Conservation (phyloP, 53 echinoderm and acorn worm species). For the Mesocentrotus franciscanus region DNA sequence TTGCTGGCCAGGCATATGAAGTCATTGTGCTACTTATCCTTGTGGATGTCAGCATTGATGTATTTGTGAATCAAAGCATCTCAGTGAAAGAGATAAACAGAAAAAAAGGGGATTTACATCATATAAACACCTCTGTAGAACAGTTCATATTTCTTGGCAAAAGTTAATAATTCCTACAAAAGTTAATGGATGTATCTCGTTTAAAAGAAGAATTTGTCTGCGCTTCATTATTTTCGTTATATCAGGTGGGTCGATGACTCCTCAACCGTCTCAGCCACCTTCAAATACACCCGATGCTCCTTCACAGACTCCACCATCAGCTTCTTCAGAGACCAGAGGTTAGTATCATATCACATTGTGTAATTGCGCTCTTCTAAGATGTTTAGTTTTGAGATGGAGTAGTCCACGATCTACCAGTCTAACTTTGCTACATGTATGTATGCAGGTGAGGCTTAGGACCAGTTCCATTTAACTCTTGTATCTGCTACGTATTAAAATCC, state of each 20-base stretch:
- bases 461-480: too few relatives aligned
- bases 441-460: too few relatives aligned
- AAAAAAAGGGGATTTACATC: too few relatives aligned
- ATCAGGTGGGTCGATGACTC: conserved; percentile 92
- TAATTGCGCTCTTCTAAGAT: neutral
- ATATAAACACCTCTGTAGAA: neutral
- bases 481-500: too few relatives aligned
- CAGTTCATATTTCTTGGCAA: neutral
- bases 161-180: neutral
- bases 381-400: too few relatives aligned
- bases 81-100: too few relatives aligned
- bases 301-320: conserved; percentile 59
- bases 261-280: conserved; percentile 88
- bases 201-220: neutral
- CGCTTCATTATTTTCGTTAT: neutral
- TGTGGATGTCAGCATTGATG: too few relatives aligned
- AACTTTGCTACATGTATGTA: too few relatives aligned
- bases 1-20: too few relatives aligned
- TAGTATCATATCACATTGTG: neutral
- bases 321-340: conserved; percentile 76
- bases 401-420: neutral
- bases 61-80: too few relatives aligned
- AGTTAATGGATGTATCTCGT: neutral
- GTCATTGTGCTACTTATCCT: too few relatives aligned
- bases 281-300: conserved; percentile 82